These are phyloP conservation scores for Anguilla megastoma DNA, from an alignment of 2,797 vertebrate species.

Conservation along the genomic window DNA sequence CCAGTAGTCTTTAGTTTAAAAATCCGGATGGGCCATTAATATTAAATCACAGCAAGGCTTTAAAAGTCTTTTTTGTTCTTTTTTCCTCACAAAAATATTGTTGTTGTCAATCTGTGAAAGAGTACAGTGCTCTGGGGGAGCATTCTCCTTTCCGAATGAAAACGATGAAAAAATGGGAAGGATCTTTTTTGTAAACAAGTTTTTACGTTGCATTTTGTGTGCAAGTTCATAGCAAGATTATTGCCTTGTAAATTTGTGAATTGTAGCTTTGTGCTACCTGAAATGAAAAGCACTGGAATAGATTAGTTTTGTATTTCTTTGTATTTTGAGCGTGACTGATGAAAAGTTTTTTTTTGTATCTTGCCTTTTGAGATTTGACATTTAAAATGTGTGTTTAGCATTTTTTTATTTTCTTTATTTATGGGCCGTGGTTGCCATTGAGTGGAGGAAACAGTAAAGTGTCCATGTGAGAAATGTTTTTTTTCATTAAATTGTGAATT, in stretches of 20 bases:
- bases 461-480: not conserved
- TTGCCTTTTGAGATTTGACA: conserved; percentile 26
- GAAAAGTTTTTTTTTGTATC: not conserved
- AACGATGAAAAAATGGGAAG: not conserved
- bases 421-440: not conserved
- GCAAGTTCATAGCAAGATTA: not conserved
- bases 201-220: not conserved
- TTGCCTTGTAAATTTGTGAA: not conserved
- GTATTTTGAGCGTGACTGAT: not conserved
- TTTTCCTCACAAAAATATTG: not conserved
- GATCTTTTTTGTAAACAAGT: conserved; percentile 7
- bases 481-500: conserved; percentile 16
- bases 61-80: not conserved
- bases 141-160: not conserved
- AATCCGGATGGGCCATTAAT: not conserved
- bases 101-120: conserved; percentile 13
- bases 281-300: not conserved
- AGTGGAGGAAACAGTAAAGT: not conserved
- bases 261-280: not conserved
- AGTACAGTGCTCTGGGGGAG: not conserved
- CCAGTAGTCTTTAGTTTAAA: not conserved
- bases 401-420: not conserved
- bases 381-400: conserved; percentile 11
- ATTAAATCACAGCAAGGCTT: not conserved
- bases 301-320: conserved; percentile 5